Percentiles rank a stretch among this genome's conserved stretches.
phyloP scores from a whole-genome alignment of 2,113 vertebrate species.

The Macquaria australasica region DNA sequence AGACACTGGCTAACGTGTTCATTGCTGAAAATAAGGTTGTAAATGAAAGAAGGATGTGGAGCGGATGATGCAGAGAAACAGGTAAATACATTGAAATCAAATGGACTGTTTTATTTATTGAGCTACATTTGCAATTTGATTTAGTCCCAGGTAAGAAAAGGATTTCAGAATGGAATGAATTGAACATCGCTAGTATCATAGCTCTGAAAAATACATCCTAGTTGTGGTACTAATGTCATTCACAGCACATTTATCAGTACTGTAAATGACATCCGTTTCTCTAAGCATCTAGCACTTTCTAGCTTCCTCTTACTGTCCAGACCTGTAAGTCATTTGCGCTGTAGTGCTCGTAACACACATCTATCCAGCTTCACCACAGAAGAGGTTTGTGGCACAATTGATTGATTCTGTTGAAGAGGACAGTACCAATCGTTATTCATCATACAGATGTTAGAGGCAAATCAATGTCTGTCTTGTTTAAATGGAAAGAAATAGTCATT shows the following conservation, averaged over 20 bases:
- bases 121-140: slow-evolving; percentile 12
- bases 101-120: slow-evolving; percentile 14
- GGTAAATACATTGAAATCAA: slow-evolving; percentile 14
- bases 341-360: background rate
- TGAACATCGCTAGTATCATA: background rate
- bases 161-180: background rate
- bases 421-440: slow-evolving; percentile 16
- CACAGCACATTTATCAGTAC: background rate
- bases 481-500: background rate
- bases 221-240: background rate
- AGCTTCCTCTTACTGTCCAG: background rate
- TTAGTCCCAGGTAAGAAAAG: slow-evolving; percentile 5
- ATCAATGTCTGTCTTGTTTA: background rate
- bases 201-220: background rate
- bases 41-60: slow-evolving; percentile 33
- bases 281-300: background rate
- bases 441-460: background rate
- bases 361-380: background rate
- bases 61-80: background rate
- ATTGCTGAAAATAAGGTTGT: slow-evolving; percentile 21
- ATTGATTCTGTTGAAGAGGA: background rate
- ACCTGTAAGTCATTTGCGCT: background rate
- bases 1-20: slow-evolving; percentile 11
- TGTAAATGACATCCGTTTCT: background rate
- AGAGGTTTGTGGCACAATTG: background rate